Conservation (phyloP, 1,140 invertebrate species). For the Myzus persicae region DNA sequence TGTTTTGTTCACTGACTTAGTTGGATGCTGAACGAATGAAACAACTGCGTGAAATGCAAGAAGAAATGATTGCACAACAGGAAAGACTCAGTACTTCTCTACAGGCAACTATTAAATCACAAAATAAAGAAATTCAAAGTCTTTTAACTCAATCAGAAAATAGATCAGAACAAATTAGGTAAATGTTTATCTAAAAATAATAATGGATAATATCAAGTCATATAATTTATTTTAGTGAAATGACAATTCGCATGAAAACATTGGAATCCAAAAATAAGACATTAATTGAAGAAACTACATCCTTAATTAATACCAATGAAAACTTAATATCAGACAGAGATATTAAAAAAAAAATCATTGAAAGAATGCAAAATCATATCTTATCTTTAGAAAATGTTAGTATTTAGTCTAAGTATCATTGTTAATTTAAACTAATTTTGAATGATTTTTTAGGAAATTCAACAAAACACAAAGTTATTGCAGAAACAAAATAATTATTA, state of each 20-base stretch:
- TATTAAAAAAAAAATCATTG: conserved; percentile 51
- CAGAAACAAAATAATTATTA: conserved; percentile 57
- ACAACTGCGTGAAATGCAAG: conserved; percentile 50
- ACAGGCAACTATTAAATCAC: conserved; percentile 47
- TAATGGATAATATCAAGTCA: neutral
- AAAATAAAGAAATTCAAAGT: conserved; percentile 56
- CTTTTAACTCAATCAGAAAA: conserved; percentile 48
- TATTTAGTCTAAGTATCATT: neutral
- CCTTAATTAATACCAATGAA: conserved; percentile 33
- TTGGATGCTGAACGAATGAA: conserved; percentile 54
- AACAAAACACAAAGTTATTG: conserved; percentile 47
- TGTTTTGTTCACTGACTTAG: neutral
- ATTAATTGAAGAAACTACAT: conserved; percentile 36
- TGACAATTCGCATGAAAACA: conserved; percentile 34
- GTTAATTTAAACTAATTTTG: neutral
- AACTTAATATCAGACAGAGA: conserved; percentile 44
- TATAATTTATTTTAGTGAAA: conserved; percentile 38
- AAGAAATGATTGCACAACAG: conserved; percentile 53
- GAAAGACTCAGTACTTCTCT: conserved; percentile 41
- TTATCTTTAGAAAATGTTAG: conserved; percentile 44
- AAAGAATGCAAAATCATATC: conserved; percentile 56
- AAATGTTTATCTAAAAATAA: neutral
- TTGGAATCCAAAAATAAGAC: conserved; percentile 45
- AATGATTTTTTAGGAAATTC: conserved; percentile 42
- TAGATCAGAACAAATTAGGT: conserved; percentile 52